Conservation (phyloP, 2,888 invertebrate species). For the Oscheius sp. region DNA sequence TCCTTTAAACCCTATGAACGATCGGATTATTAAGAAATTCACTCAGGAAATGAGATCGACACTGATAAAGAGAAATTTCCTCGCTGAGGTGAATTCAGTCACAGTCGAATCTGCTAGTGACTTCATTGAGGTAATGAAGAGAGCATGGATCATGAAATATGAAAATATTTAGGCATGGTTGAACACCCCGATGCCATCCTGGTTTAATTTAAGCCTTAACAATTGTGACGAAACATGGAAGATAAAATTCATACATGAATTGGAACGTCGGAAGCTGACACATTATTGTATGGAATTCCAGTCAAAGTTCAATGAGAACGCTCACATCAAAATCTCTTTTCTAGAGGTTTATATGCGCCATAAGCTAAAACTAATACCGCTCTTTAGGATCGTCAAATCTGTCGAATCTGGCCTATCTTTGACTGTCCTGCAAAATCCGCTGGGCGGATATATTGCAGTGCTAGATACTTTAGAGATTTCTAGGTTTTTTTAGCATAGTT, state of each 20-base stretch:
- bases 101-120: conserved; percentile 34
- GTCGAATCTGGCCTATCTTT: conserved; percentile 51
- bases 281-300: conserved; percentile 53
- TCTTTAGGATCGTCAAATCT: no score
- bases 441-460: conserved; percentile 47
- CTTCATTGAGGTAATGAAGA: conserved; percentile 41
- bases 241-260: conserved; percentile 39
- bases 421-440: conserved; percentile 53
- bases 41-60: conserved; percentile 38
- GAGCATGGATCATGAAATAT: not conserved
- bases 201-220: conserved; percentile 47
- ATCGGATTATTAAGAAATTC: conserved; percentile 33
- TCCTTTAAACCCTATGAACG: not conserved
- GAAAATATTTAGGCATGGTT: conserved; percentile 48
- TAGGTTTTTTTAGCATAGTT: conserved; percentile 24
- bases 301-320: conserved; percentile 26
- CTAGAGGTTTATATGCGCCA: not conserved
- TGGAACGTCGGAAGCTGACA: conserved; percentile 36
- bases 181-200: conserved; percentile 37
- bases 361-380: not conserved
- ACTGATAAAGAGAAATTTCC: conserved; percentile 32
- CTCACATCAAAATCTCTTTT: not conserved
- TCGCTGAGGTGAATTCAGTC: conserved; percentile 40
- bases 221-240: conserved; percentile 46
- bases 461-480: conserved; percentile 55